Conservation (phyloP, 2,797 vertebrate species). For the Argentina silus region DNA sequence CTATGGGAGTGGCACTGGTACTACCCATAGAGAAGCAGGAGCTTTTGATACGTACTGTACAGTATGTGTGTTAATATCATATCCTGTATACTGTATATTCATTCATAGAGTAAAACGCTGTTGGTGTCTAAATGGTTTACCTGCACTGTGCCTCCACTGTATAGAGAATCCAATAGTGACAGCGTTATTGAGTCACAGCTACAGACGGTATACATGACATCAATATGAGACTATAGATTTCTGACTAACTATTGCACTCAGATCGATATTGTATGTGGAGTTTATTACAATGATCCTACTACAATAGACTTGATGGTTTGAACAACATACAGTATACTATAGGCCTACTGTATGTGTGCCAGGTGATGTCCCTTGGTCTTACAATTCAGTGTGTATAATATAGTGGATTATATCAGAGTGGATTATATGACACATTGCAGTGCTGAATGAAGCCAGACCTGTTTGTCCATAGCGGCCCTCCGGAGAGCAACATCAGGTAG, state of each 20-base stretch:
- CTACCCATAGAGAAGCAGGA: not conserved
- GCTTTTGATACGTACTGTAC: not conserved
- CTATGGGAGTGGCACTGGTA: constrained; percentile 41
- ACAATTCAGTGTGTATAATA: too few species aligned
- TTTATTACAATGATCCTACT: not conserved
- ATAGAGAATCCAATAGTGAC: too few species aligned
- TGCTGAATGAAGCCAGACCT: constrained; percentile 69
- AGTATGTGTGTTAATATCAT: not conserved
- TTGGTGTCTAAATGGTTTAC: not conserved
- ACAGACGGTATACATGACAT: not conserved
- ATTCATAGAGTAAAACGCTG: not conserved
- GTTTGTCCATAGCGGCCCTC: constrained; percentile 74
- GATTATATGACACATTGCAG: not conserved
- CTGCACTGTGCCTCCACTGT: not conserved
- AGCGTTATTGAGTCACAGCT: not conserved
- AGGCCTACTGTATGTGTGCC: not conserved
- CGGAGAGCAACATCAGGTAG: constrained; percentile 72
- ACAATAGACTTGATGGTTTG: not conserved
- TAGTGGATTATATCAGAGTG: too few species aligned
- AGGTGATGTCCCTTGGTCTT: not conserved
- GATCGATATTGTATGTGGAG: not conserved
- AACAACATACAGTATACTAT: not conserved
- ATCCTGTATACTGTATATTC: not conserved
- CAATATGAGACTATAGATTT: not conserved
- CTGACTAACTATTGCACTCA: not conserved